A percentile compares a stretch with the other conserved stretches of the same genome.
These are phyloP conservation scores for Trachymyrmex cornetzi DNA, from an alignment of 1,140 invertebrate species.

Conservation along the genomic window DNA sequence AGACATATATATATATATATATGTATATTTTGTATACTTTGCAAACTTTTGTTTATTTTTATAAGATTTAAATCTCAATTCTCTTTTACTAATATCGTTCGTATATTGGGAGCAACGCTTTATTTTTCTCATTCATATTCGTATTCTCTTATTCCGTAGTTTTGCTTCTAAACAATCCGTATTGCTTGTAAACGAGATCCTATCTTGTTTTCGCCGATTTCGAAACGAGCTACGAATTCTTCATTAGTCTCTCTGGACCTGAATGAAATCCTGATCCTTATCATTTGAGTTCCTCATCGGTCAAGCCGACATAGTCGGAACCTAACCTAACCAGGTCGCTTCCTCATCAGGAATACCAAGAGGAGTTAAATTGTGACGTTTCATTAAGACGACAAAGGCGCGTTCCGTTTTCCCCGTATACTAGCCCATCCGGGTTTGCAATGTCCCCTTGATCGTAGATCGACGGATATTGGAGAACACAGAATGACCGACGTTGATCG, in stretches of 20 bases:
- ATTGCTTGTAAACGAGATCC: background rate
- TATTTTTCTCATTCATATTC: background rate
- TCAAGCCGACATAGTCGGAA: conserved; percentile 61
- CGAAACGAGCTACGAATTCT: conserved; percentile 29
- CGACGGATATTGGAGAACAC: conserved; percentile 15
- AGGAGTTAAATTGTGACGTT: conserved; percentile 74
- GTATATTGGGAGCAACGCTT: background rate
- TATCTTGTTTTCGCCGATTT: background rate
- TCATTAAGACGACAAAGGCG: conserved; percentile 78
- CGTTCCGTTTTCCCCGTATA: background rate
- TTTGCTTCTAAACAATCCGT: background rate
- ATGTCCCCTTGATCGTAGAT: conserved; percentile 49
- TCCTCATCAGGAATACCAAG: conserved; percentile 54
- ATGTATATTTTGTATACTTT: conserved; percentile 3
- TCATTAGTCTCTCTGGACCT: conserved; percentile 29
- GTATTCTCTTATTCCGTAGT: background rate
- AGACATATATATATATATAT: background rate
- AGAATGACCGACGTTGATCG: conserved; percentile 64
- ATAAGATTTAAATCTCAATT: background rate
- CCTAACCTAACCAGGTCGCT: conserved; percentile 58
- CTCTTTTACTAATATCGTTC: background rate
- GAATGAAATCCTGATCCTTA: conserved; percentile 60
- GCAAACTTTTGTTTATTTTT: background rate
- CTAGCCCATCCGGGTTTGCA: conserved; percentile 6
- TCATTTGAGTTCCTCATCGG: conserved; percentile 41